Evolutionary conservation across 2,888 invertebrate species (phyloP).

Genomic region (Diachrysia chrysitis): DNA sequence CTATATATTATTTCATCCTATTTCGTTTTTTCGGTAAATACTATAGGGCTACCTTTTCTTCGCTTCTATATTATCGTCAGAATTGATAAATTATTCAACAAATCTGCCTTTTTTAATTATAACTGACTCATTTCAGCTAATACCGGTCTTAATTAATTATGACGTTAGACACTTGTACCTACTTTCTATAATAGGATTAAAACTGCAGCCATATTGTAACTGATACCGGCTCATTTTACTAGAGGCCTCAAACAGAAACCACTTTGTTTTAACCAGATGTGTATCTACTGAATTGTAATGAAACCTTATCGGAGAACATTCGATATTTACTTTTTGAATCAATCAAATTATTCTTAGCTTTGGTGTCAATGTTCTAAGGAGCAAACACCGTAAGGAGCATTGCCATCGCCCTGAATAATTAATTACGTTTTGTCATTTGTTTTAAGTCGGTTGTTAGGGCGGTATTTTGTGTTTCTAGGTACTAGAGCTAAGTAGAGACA

Average conservation of each 20-base stretch:
- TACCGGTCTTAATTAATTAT: neutral
- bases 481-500: too few species aligned
- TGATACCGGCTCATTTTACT: conserved; percentile 20
- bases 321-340: neutral
- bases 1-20: too few species aligned
- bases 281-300: conserved; percentile 5
- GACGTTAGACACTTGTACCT: neutral
- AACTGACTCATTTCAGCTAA: too few species aligned
- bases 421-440: neutral
- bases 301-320: neutral
- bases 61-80: too few species aligned
- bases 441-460: neutral
- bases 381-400: neutral
- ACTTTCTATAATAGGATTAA: conserved; percentile 17
- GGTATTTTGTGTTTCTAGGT: too few species aligned
- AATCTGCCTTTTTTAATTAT: too few species aligned
- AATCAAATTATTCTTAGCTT: neutral
- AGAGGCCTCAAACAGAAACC: conserved; percentile 6
- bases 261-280: conserved; percentile 15
- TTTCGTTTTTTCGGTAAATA: too few species aligned
- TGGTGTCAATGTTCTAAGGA: neutral
- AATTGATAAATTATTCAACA: too few species aligned
- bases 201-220: conserved; percentile 34
- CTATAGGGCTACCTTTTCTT: too few species aligned
- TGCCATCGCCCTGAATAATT: too few species aligned